Evolutionary conservation across 2,113 vertebrate genomes (phyloP).

Genomic region (Panthera uncia): DNA sequence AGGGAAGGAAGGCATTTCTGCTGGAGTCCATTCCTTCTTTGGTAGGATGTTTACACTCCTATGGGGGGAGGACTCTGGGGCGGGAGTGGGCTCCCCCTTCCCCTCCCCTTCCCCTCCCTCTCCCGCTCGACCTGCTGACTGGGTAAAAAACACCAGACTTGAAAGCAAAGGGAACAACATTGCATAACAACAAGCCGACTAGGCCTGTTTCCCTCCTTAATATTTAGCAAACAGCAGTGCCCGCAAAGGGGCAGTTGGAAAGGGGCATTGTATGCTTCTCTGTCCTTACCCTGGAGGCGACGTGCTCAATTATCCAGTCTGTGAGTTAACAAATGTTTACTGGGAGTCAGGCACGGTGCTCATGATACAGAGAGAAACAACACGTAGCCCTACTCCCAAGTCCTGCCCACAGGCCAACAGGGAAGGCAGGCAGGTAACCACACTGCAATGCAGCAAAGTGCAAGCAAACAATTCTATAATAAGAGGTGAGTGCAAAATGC

Average conservation of each 20-base stretch:
- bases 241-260: background rate
- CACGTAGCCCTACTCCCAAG: background rate
- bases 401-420: background rate
- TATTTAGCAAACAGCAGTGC: background rate
- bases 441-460: background rate
- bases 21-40: background rate
- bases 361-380: background rate
- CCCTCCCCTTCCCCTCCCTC: background rate
- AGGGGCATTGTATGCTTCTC: background rate
- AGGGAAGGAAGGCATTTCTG: background rate
- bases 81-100: background rate
- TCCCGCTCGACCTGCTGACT: slow-evolving; percentile 35
- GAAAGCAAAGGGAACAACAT: background rate
- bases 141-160: slow-evolving; percentile 5
- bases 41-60: slow-evolving; percentile 31
- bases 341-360: background rate
- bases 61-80: background rate
- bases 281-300: background rate
- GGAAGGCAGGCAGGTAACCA: background rate
- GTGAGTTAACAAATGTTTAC: background rate
- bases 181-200: background rate
- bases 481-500: background rate
- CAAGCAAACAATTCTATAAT: background rate
- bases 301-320: background rate
- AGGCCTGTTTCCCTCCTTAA: background rate